Conservation (phyloP, 2,888 invertebrate genomes). For the Acheta domesticus region DNA sequence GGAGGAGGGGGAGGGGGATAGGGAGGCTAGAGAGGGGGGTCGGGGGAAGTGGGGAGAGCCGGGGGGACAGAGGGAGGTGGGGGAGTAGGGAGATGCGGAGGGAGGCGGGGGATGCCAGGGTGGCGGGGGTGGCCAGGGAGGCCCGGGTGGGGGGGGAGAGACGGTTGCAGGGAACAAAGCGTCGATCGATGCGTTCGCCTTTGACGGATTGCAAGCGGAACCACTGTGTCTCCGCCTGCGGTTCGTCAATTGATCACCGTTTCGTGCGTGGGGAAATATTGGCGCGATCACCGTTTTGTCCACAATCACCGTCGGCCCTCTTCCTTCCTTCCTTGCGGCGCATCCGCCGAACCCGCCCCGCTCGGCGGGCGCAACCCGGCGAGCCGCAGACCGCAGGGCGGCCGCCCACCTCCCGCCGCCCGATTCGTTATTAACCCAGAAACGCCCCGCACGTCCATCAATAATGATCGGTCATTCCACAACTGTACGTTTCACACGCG, state of each 20-base stretch:
- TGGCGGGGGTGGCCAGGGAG: no score
- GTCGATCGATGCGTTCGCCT: background rate
- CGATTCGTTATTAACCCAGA: background rate
- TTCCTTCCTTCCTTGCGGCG: background rate
- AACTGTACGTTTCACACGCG: background rate
- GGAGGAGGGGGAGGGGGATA: background rate
- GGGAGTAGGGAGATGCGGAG: background rate
- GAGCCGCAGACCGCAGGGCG: no score
- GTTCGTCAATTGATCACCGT: background rate
- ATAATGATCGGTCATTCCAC: background rate
- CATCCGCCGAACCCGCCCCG: background rate
- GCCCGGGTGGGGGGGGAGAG: background rate
- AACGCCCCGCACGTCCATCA: background rate
- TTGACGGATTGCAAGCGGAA: conserved; percentile 9
- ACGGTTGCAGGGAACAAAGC: background rate
- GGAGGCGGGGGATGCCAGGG: background rate
- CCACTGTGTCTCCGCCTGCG: background rate
- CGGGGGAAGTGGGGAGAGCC: background rate
- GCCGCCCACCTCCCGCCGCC: no score
- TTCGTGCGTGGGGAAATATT: background rate
- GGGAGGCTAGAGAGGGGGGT: background rate
- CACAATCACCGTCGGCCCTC: background rate
- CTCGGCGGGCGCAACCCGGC: no score
- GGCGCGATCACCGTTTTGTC: background rate
- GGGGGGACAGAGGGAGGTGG: no score